Evolutionary conservation across 1,140 invertebrate species (phyloP).

Genomic region (Oppia nitens): DNA sequence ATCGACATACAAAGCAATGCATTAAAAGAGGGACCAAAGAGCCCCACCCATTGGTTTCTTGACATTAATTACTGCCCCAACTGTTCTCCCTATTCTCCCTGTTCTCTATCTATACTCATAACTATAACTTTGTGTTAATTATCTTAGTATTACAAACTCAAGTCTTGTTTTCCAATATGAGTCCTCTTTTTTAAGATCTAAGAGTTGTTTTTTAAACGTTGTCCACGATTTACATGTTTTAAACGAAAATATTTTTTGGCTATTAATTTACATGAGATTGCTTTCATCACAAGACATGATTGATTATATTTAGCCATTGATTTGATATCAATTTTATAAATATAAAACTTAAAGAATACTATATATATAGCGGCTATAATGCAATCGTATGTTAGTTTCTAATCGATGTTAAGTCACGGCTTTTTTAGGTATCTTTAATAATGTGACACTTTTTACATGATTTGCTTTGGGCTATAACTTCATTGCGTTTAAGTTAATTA

Average conservation of each 20-base stretch:
- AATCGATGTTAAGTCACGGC: neutral
- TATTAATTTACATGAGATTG: neutral
- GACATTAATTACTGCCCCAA: neutral
- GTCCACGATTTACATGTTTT: neutral
- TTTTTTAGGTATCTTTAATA: neutral
- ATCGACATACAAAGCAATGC: neutral
- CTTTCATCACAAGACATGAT: neutral
- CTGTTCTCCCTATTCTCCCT: too few species aligned
- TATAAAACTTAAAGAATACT: too few species aligned
- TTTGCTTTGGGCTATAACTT: neutral
- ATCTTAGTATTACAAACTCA: neutral
- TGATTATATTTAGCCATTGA: neutral
- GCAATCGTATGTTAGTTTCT: neutral
- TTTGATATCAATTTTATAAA: neutral
- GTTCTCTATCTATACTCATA: too few species aligned
- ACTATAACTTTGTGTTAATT: neutral
- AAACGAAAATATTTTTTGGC: neutral
- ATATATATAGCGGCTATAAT: neutral
- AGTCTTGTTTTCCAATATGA: too few species aligned
- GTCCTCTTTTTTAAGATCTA: neutral
- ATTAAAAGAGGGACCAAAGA: neutral
- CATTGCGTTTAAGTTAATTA: neutral
- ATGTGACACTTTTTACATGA: neutral
- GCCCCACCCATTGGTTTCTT: slow-evolving; percentile 18
- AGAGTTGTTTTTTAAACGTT: neutral